phyloP scores from a whole-genome alignment of 2,113 vertebrate genomes.

The Morone chrysops region DNA sequence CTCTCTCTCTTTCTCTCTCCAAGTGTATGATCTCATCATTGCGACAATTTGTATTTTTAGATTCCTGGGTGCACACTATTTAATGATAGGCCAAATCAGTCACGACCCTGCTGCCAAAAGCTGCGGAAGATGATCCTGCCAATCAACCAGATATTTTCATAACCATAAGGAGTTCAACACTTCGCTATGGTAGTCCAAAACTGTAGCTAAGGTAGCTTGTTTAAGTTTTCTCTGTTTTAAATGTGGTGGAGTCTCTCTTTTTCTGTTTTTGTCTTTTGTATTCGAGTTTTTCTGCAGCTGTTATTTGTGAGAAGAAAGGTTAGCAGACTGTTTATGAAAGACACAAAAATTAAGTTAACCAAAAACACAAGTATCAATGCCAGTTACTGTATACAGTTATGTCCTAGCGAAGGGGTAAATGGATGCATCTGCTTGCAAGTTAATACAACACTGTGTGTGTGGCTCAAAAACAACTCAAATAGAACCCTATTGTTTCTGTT shows the following conservation, averaged over 20 bases:
- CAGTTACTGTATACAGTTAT: background rate
- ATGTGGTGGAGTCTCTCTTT: background rate
- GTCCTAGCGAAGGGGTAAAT: constrained; percentile 15
- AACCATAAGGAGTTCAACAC: constrained; percentile 39
- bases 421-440: constrained; percentile 15
- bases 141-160: constrained; percentile 56
- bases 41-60: constrained; percentile 75
- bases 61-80: constrained; percentile 67
- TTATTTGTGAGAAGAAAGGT: no score
- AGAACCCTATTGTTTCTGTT: constrained; percentile 73
- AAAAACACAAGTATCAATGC: background rate
- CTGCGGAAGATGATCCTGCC: constrained; percentile 60
- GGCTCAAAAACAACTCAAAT: constrained; percentile 51
- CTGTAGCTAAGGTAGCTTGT: constrained; percentile 15
- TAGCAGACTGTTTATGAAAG: no score
- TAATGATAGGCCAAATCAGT: constrained; percentile 77
- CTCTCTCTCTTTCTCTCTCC: constrained; percentile 19
- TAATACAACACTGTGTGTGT: constrained; percentile 23
- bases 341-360: background rate
- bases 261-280: background rate
- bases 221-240: constrained; percentile 16
- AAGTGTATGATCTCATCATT: constrained; percentile 79
- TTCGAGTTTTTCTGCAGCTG: no score
- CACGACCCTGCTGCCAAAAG: constrained; percentile 55
- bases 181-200: constrained; percentile 21